These are phyloP conservation scores for Drosophila lacicola DNA, from an alignment of 2,888 invertebrate species.

Conservation along the genomic window DNA sequence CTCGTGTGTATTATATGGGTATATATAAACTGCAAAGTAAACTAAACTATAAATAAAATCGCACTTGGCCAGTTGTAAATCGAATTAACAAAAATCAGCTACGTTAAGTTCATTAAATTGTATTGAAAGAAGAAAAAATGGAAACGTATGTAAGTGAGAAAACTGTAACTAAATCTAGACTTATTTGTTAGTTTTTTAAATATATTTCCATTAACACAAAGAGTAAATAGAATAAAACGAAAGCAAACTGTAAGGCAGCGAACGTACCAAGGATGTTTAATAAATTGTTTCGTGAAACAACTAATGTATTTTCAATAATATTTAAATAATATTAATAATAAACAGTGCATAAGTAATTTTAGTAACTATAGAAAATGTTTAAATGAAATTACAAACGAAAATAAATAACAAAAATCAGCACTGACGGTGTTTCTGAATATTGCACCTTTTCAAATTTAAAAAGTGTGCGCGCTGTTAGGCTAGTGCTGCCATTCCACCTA, in stretches of 20 bases:
- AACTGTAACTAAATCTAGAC: slow-evolving; percentile 81
- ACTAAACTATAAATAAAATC: slow-evolving; percentile 53
- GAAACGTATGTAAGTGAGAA: slow-evolving; percentile 69
- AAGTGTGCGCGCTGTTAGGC: neutral
- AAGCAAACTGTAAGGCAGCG: slow-evolving; percentile 64
- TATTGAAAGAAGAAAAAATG: slow-evolving; percentile 38
- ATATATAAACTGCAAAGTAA: slow-evolving; percentile 49
- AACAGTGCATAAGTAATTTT: slow-evolving; percentile 83
- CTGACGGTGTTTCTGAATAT: neutral
- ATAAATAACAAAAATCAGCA: slow-evolving; percentile 71
- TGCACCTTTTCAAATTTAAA: slow-evolving; percentile 1
- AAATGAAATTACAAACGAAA: slow-evolving; percentile 82
- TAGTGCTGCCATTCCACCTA: slow-evolving; percentile 9
- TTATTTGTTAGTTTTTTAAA: slow-evolving; percentile 80
- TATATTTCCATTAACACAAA: slow-evolving; percentile 70
- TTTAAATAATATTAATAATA: slow-evolving; percentile 82
- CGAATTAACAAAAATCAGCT: slow-evolving; percentile 61
- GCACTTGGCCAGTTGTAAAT: slow-evolving; percentile 79
- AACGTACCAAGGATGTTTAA: slow-evolving; percentile 83
- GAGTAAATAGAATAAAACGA: slow-evolving; percentile 57
- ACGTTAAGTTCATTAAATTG: slow-evolving; percentile 69
- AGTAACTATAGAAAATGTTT: slow-evolving; percentile 85
- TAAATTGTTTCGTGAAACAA: slow-evolving; percentile 80
- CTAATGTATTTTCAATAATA: slow-evolving; percentile 82
- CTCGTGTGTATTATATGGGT: slow-evolving; percentile 74